Conservation (phyloP, 2,888 invertebrate species). For the Monopis laevigella region DNA sequence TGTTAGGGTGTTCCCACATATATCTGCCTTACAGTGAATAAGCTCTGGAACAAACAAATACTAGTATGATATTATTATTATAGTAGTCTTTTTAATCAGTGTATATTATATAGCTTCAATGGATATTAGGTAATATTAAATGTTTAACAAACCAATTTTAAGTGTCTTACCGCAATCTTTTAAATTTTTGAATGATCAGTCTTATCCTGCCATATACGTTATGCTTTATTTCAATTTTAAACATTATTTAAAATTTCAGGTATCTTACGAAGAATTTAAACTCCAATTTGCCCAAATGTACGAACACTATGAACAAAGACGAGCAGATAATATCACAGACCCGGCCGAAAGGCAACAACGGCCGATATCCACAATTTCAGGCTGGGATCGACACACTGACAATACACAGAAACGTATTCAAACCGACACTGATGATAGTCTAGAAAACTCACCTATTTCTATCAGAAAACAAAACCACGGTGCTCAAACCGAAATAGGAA, state of each 20-base stretch:
- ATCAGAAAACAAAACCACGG: constrained; percentile 39
- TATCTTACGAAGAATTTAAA: constrained; percentile 98
- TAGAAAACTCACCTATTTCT: constrained; percentile 29
- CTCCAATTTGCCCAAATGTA: constrained; percentile 98
- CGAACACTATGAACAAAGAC: constrained; percentile 92
- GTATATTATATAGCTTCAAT: too few relatives aligned
- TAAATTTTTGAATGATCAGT: too few relatives aligned
- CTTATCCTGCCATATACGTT: too few relatives aligned
- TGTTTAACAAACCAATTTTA: too few relatives aligned
- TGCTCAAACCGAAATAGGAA: constrained; percentile 57
- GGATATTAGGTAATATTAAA: too few relatives aligned
- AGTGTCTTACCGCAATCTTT: too few relatives aligned
- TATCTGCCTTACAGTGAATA: too few relatives aligned
- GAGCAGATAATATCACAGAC: constrained; percentile 95
- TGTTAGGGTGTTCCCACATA: too few relatives aligned
- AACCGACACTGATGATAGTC: constrained; percentile 29
- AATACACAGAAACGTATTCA: constrained; percentile 21
- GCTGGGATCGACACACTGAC: constrained; percentile 79
- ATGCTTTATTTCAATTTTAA: too few relatives aligned
- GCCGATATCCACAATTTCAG: constrained; percentile 96
- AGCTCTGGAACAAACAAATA: too few relatives aligned
- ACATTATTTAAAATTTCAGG: too few relatives aligned
- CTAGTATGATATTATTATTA: neutral
- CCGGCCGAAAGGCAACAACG: constrained; percentile 91
- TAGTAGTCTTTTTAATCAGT: neutral